phyloP scores from a whole-genome alignment of 2,797 vertebrate species.

The Galago senegalensis region DNA sequence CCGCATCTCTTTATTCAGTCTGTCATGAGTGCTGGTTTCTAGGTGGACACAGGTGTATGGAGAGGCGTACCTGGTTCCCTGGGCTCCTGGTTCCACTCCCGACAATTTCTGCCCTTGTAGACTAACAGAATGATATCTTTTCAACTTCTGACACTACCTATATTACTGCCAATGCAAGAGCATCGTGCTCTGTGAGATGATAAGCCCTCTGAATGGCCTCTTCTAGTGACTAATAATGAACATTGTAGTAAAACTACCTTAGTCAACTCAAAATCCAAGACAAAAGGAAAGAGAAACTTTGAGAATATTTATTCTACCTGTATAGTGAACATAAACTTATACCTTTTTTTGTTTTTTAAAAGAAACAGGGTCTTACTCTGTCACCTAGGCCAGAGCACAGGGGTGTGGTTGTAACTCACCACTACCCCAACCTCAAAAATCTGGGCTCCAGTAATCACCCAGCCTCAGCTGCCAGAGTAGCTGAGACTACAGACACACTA shows the following conservation, averaged over 20 bases:
- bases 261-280: neutral
- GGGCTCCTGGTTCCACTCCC: neutral
- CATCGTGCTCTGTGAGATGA: neutral
- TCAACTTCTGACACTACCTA: neutral
- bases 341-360: neutral
- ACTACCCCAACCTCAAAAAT: neutral
- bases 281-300: neutral
- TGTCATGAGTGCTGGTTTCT: neutral
- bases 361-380: neutral
- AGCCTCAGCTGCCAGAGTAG: neutral
- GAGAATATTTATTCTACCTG: neutral
- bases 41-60: neutral
- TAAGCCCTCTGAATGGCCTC: neutral
- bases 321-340: neutral
- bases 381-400: neutral
- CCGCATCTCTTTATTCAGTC: neutral
- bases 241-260: neutral
- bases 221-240: neutral
- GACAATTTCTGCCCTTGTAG: neutral
- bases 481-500: neutral
- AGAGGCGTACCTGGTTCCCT: neutral
- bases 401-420: neutral
- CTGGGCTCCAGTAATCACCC: neutral
- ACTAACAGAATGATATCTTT: neutral
- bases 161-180: neutral